Evolutionary conservation across 1,140 invertebrate genomes (phyloP), one percentile per base, ranked within the genome.

Genomic region (Bombus superbus): DNA sequence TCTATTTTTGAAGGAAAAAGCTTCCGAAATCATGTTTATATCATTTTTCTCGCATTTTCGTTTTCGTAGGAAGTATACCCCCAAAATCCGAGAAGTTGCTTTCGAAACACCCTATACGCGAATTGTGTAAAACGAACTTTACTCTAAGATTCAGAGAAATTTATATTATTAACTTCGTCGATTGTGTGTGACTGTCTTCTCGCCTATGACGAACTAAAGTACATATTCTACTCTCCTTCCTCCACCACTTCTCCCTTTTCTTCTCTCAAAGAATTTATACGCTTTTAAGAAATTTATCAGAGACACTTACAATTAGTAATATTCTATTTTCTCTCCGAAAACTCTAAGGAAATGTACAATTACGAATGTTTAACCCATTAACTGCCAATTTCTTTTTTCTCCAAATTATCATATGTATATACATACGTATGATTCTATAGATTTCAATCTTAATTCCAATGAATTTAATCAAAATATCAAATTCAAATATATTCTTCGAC

Each of bases 71-170:
- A 10, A 42, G 25, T 38, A 40, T 18, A 32, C 15, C 5, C 5
- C 3, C 8, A 38, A 57, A 59, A 3, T 35, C 9, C 15, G 47
- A 15, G 10, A 8, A 47, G 35, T 5, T 57, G 9, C 59, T 76
- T 76, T 57, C 32, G 47, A 76, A 76, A 76, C 47, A 76, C 47
- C 47, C 25, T 57, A 13, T 28, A 47, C n/a, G 69, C 13, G 53
- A 81, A 15, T 62, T n/a, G 11, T 66, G 62, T 22, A 18, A 64
- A 66, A 76, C 42, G 40, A 83, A 62, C 59, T 74, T 74, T 82
- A 73, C n/a, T 73, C 68, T 72, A 59, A 71, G 25, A 81, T 53
- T 81, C 53, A 9, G 53, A 74, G 47, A 47, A 73, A 64, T 53
- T 83, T 69, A 40, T 22, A 53, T 47, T 40, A 53, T 68, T 68